Evolutionary conservation across 2,888 invertebrate genomes (phyloP), one percentile per base, ranked within the genome.

Genomic region (Dolichopus griseipennis): DNA sequence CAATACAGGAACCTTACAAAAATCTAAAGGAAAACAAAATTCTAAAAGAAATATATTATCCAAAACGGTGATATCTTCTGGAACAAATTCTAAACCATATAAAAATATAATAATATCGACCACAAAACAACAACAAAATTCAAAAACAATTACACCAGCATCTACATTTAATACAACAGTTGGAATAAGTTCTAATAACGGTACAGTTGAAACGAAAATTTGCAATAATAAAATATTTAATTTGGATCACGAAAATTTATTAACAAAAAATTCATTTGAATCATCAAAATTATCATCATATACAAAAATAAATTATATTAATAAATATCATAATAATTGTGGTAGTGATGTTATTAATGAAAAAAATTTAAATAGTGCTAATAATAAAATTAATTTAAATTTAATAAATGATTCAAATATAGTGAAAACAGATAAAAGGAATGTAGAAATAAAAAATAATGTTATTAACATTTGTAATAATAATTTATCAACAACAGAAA

Each of bases 151-250:
- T 61, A 33, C 67, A 18, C 15, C 72, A 68, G 52, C 72, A 66
- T 65, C 73, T 72, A 70, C 70, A 67, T 66, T 68, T 67, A 63
- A 52, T 12, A 18, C 52, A 52, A n/a, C 52, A 52, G 52, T 52
- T 52, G n/a, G 12, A 52, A n/a, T 52, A n/a, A n/a, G 15, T 52
- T 18, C 9, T 52, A n/a, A n/a, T 18, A 52, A 52, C 15, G 6
- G 52, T 52, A 18, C 52, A 18, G n/a, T 52, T 52, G 52, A 52
- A 52, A 52, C 52, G 18, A 52, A 52, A 52, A 52, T 52, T 15
- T 52, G 9, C 18, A 52, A 15, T 18, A 52, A 52, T 52, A 52
- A 52, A 52, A 52, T 3, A 6, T n/a, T 52, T 52, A 52, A n/a
- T 52, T 52, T 52, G n/a, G 52, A 52, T 52, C 52, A 52, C 9